Conservation (phyloP, 2,113 vertebrate species). For the Xenopus borealis region DNA sequence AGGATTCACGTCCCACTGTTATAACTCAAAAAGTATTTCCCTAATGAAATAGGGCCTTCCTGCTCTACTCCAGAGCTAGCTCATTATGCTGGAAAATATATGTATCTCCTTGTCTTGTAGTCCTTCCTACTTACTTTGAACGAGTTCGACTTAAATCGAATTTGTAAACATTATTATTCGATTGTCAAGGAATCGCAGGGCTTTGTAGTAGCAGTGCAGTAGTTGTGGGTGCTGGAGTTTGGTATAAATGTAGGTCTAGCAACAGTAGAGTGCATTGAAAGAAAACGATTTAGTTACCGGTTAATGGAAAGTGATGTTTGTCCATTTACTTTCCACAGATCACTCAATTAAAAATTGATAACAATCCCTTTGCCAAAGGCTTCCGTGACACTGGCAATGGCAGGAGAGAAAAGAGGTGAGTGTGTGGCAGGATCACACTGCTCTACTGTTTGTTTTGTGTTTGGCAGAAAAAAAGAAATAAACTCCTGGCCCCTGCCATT, state of each 20-base stretch:
- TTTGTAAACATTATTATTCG: too few species aligned
- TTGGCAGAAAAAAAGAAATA: neutral
- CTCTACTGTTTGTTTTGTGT: constrained; percentile 4
- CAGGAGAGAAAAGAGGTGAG: constrained; percentile 93
- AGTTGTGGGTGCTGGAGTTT: too few species aligned
- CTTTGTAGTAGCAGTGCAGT: too few species aligned
- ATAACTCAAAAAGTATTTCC: constrained; percentile 26
- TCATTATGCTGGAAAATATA: too few species aligned
- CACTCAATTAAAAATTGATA: constrained; percentile 98
- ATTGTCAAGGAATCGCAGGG: too few species aligned
- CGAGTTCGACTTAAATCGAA: too few species aligned
- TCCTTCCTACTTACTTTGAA: too few species aligned
- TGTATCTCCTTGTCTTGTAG: too few species aligned
- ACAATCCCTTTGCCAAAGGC: constrained; percentile 97
- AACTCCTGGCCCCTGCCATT: neutral
- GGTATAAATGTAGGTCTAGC: too few species aligned
- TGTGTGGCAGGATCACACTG: neutral
- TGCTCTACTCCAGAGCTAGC: too few species aligned
- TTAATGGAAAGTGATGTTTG: constrained; percentile 4
- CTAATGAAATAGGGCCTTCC: neutral
- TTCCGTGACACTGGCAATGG: constrained; percentile 98
- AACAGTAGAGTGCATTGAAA: too few species aligned
- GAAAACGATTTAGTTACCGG: too few species aligned
- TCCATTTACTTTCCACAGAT: constrained; percentile 70
- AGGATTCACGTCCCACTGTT: constrained; percentile 5